Base-by-base conservation (phyloP, 1,140 invertebrate species). In the Drosophila micromelanica region DNA sequence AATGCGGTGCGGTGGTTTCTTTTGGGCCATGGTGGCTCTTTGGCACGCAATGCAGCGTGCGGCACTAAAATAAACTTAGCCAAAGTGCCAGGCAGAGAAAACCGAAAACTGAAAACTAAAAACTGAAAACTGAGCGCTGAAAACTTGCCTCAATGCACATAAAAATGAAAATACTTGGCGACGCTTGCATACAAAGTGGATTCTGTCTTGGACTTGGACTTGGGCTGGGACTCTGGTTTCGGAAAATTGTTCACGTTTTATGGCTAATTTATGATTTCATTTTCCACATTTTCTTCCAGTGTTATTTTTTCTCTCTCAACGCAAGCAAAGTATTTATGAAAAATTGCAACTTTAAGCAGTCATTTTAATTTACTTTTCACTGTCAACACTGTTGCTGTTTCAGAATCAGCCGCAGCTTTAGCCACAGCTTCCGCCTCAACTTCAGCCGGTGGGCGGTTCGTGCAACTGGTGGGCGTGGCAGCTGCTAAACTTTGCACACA, bases 91-190 rank as follows among this genome's bases (percentile, higher is more conserved):
- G 45, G 37, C 56, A 20, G 8, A 8, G 48, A 46, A 60, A 72
- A 48, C 43, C 32, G 55, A 48, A 37, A 75, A 48, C 54, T 37
- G 55, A 64, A 15, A 45, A 61, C 48, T 45, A 13, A 15, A 32
- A 59, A 52, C 64, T 54, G 52, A 45, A 32, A 32, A 40, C 56
- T 32, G 20, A 55, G 52, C 57, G 59, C 61, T 48, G 42, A 46
- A 73, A 82, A 87, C 55, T 86, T 87, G 82, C 55, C 54, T 52
- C 72, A 68, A 75, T 82, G 79, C 69, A 81, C 82, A 82, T 82
- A 79, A 72, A 87, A 87, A 87, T 87, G 82, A 79, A 89, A 87
- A 87, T 89, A 82, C 70, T 82, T 82, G 78, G 40, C 81, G 70
- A 72, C 70, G 74, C 70, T 59, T 51, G 82, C 82, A 76, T 87